Base-by-base conservation (phyloP, 1,140 invertebrate genomes). In the Proctacanthus coquilletti region DNA sequence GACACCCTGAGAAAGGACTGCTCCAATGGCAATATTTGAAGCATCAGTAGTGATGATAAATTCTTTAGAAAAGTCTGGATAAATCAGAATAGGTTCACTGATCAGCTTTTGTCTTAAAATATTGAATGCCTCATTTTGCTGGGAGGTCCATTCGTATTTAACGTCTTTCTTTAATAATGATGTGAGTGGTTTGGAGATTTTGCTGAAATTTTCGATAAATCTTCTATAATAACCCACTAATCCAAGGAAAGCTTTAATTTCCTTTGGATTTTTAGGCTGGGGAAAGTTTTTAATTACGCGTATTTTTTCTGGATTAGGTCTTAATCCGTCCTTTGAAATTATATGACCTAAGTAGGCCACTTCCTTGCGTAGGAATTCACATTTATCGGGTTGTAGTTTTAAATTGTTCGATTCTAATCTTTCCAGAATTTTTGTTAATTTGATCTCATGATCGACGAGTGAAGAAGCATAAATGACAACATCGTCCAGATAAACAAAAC, bases 381-480 rank as follows among this genome's bases (percentile, higher is more conserved):
- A 67, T 49, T 69, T 67, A 13, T 53, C 49, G 0, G 56, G 58
- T 47, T 68, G 53, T 15, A 66, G 21, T 47, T 65, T 63, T 19
- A 68, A 43, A n/a, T n/a, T n/a, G n/a, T n/a, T n/a, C n/a, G n/a
- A n/a, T n/a, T n/a, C n/a, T n/a, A n/a, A n/a, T n/a, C n/a, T n/a
- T n/a, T n/a, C n/a, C n/a, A n/a, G n/a, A n/a, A n/a, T n/a, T n/a
- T n/a, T n/a, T n/a, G n/a, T n/a, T n/a, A n/a, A n/a, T n/a, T n/a
- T n/a, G n/a, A n/a, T n/a, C n/a, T n/a, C n/a, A n/a, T n/a, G n/a
- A n/a, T n/a, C n/a, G n/a, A n/a, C n/a, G n/a, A n/a, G n/a, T n/a
- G n/a, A n/a, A n/a, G n/a, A n/a, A n/a, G n/a, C n/a, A n/a, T n/a
- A n/a, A n/a, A n/a, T n/a, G n/a, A n/a, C n/a, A n/a, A n/a, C n/a